Base-by-base conservation (phyloP, 35 echinoderm and acorn worm genomes). In the Lytechinus pictus region DNA sequence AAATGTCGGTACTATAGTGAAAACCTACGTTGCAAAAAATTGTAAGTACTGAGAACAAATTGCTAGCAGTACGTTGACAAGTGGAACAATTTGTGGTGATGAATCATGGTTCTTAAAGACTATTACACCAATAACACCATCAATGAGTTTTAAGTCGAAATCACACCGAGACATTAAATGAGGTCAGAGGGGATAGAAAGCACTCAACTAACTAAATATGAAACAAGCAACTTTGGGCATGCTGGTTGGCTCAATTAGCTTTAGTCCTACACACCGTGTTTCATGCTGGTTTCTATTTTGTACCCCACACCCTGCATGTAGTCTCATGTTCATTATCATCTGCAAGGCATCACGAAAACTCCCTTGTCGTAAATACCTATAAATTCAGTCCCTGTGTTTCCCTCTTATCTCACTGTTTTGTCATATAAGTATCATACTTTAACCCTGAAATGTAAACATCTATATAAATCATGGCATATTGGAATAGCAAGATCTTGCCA, bases 241-340 rank as follows among this genome's bases (percentile, higher is more conserved):
- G 88, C 88, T 90, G 88, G 27, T 54, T 52, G 3, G 88, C 24
- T 90, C 28, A 13, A 90, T 90, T 90, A 90, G 29, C 88, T 29
- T 14, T 54, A 90, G 88, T 90, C 88, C 88, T 54, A 90, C 88
- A 90, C 24, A 90, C 88, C 52, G 88, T 12, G 88, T 44, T 90
- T 33, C 88, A 90, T 6, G 88, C 29, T 51, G 88, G 88, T 9
- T 90, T 90, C 16, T 9, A 90, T 79, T 79, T 58, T 24, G 66
- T n/a, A 79, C 66, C 66, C 19, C n/a, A 79, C 66, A 27, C 61
- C 66, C 66, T 79, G 16, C 16, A 79, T 24, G 7, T 14, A n/a
- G 66, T 79, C 33, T 2, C 66, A 79, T 79, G 66, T 79, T 79
- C 66, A 79, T 24, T 79, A 79, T 79, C 66, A 79, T 79, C 66